Evolutionary conservation across 2,797 vertebrate genomes (phyloP).

Genomic region (Gymnothorax javanicus): DNA sequence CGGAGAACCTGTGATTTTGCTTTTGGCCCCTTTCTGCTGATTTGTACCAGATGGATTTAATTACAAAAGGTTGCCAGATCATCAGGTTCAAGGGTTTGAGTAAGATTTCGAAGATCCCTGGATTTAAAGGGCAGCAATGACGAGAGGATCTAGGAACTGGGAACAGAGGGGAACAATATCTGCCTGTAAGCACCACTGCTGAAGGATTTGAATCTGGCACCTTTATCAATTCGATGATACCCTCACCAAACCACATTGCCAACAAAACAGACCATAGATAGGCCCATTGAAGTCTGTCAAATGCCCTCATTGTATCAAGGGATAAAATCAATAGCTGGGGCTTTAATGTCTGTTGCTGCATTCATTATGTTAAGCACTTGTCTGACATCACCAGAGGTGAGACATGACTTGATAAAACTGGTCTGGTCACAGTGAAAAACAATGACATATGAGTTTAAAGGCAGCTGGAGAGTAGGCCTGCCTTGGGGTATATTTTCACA

Average conservation of each 20-base stretch:
- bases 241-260: background rate
- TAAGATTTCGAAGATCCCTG: background rate
- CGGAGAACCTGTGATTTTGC: too few species aligned
- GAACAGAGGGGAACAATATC: background rate
- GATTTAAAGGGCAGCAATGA: background rate
- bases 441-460: background rate
- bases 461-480: background rate
- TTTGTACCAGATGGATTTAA: too few species aligned
- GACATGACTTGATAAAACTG: background rate
- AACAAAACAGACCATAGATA: constrained; percentile 4
- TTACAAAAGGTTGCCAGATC: too few species aligned
- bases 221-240: background rate
- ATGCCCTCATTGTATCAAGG: background rate
- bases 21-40: too few species aligned
- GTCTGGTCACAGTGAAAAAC: background rate
- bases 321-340: background rate
- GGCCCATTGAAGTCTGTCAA: background rate
- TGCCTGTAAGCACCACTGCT: background rate
- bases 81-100: too few species aligned
- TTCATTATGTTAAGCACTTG: background rate
- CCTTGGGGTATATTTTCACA: constrained; percentile 20
- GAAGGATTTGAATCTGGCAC: background rate
- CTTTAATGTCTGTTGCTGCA: background rate
- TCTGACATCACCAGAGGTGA: background rate
- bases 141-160: background rate